Percentiles rank a stretch among this genome's conserved stretches.
These are phyloP conservation scores for Coelinius sp. DNA, from an alignment of 2,888 invertebrate species.

Conservation along the genomic window DNA sequence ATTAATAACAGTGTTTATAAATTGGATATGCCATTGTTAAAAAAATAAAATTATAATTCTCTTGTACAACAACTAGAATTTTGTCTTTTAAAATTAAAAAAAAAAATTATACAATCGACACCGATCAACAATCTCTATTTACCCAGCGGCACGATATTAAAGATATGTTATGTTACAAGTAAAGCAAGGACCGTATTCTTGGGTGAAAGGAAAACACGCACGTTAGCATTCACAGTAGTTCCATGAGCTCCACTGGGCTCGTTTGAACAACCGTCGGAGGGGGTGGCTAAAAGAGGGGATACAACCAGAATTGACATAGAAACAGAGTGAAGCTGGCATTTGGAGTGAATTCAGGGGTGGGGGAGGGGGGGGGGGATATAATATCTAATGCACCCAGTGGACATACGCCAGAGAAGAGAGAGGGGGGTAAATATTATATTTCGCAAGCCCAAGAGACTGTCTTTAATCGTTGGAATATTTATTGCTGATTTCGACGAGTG, in stretches of 20 bases:
- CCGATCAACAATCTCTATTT: conserved; percentile 16
- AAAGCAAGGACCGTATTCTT: conserved; percentile 57
- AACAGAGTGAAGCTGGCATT: conserved; percentile 35
- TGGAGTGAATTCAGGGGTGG: neutral
- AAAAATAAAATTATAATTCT: conserved; percentile 17
- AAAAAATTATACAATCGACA: conserved; percentile 17
- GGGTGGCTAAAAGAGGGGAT: conserved; percentile 4
- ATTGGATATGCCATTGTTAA: conserved; percentile 1
- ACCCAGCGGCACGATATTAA: conserved; percentile 55
- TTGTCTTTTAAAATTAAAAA: neutral
- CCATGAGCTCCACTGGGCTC: conserved; percentile 25
- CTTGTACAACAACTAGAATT: neutral
- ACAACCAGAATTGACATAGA: conserved; percentile 36
- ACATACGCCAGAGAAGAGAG: neutral
- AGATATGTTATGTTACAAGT: conserved; percentile 56
- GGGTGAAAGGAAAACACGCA: conserved; percentile 67
- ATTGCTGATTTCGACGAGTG: conserved; percentile 20
- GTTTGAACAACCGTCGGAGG: conserved; percentile 1
- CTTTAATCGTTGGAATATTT: conserved; percentile 37
- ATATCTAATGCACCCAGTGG: conserved; percentile 8
- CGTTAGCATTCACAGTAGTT: conserved; percentile 25
- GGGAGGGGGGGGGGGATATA: neutral
- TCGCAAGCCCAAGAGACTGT: conserved; percentile 21
- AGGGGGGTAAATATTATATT: conserved; percentile 26
- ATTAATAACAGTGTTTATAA: neutral